These are phyloP conservation scores for Drosophila auraria DNA, from an alignment of 1,140 invertebrate species.

Conservation along the genomic window DNA sequence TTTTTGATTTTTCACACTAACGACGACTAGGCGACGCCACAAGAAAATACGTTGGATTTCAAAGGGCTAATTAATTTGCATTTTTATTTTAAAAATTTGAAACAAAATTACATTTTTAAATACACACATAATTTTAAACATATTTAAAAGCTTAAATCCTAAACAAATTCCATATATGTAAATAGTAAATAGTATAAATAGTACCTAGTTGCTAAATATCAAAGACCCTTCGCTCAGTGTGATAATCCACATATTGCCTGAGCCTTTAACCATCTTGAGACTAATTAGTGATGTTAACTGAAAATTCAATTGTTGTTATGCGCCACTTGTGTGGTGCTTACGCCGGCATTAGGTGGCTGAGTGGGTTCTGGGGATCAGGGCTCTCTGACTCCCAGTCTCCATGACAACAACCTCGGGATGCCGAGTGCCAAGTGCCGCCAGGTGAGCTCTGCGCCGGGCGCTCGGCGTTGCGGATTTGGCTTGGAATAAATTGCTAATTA, in stretches of 20 bases:
- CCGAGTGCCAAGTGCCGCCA: neutral
- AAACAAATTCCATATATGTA: too few relatives aligned
- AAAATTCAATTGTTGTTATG: constrained; percentile 40
- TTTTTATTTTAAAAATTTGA: too few relatives aligned
- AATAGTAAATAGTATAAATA: too few relatives aligned
- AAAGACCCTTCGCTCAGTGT: constrained; percentile 1
- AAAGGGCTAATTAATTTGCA: too few relatives aligned
- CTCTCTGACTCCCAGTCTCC: neutral
- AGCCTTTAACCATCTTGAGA: constrained; percentile 11
- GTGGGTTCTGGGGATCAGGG: neutral
- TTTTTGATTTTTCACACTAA: too few relatives aligned
- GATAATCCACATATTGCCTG: constrained; percentile 2
- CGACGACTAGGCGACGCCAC: too few relatives aligned
- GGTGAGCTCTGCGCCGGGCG: neutral
- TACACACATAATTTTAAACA: too few relatives aligned
- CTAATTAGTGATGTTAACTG: constrained; percentile 45
- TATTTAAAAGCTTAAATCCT: too few relatives aligned
- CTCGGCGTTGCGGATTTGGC: neutral
- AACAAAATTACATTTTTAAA: too few relatives aligned
- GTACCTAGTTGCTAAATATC: too few relatives aligned
- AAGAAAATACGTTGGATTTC: too few relatives aligned
- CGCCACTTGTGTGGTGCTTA: constrained; percentile 23
- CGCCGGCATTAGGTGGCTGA: constrained; percentile 13
- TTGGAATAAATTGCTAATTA: constrained; percentile 34
- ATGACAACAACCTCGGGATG: constrained; percentile 8